Conservation (phyloP, 2,888 invertebrate species). For the Idaea biselata region DNA sequence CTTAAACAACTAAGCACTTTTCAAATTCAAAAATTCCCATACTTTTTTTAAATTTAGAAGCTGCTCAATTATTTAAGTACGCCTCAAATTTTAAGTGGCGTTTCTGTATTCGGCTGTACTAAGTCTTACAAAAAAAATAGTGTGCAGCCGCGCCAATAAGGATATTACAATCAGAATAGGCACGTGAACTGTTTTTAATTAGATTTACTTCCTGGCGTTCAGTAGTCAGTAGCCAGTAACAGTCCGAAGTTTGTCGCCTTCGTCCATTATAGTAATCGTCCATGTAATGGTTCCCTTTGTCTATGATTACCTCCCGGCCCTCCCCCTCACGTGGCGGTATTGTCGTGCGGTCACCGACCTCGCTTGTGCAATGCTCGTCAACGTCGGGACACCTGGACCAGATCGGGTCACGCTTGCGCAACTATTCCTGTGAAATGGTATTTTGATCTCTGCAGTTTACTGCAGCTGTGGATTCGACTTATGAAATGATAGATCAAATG, state of each 20-base stretch:
- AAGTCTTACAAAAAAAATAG: not conserved
- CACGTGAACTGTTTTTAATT: conserved; percentile 51
- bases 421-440: conserved; percentile 35
- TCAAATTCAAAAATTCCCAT: no score
- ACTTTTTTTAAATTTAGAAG: no score
- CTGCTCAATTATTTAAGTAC: no score
- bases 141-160: not conserved
- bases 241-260: conserved; percentile 9
- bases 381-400: conserved; percentile 55
- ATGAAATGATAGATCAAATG: no score
- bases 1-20: no score
- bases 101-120: no score
- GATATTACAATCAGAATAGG: conserved; percentile 5
- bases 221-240: conserved; percentile 9
- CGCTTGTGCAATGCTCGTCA: conserved; percentile 51
- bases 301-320: conserved; percentile 41
- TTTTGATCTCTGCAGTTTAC: conserved; percentile 15
- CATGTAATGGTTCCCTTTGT: conserved; percentile 39
- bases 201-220: conserved; percentile 43
- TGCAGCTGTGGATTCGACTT: not conserved
- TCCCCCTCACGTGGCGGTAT: conserved; percentile 41
- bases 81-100: no score
- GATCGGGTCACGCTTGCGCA: conserved; percentile 43
- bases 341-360: conserved; percentile 61
- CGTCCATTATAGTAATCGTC: conserved; percentile 12